Evolutionary conservation across 2,888 invertebrate genomes (phyloP).

Genomic region (Pediacus dermestoides): DNA sequence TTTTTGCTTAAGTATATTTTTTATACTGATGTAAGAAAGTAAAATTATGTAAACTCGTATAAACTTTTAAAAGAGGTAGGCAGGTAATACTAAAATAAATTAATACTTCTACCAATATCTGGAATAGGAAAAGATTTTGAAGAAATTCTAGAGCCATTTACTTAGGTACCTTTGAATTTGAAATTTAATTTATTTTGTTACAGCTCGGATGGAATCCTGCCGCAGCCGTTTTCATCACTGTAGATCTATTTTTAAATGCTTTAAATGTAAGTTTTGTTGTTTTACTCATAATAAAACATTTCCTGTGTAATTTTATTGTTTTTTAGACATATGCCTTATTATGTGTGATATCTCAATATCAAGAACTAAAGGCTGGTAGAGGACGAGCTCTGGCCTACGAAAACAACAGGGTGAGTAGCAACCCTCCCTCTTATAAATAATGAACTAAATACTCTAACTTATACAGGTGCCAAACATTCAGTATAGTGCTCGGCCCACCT

Average conservation of each 20-base stretch:
- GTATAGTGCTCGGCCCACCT: constrained; percentile 54
- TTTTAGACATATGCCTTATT: constrained; percentile 72
- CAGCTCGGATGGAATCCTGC: constrained; percentile 71
- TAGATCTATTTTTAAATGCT: constrained; percentile 73
- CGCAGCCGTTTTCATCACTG: constrained; percentile 70
- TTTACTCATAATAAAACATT: background rate
- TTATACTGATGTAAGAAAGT: background rate
- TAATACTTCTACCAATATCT: too few relatives aligned
- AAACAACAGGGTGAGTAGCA: constrained; percentile 53
- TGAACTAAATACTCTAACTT: background rate
- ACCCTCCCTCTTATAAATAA: background rate
- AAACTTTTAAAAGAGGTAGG: too few relatives aligned
- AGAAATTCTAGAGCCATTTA: too few relatives aligned
- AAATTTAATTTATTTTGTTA: constrained; percentile 43
- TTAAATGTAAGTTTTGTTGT: constrained; percentile 69
- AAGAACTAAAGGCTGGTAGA: constrained; percentile 71
- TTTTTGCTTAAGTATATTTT: too few relatives aligned
- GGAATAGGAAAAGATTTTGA: too few relatives aligned
- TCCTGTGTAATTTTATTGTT: background rate
- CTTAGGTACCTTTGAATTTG: too few relatives aligned
- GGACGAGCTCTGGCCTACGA: constrained; percentile 68
- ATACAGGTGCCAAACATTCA: constrained; percentile 54
- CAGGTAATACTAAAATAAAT: too few relatives aligned
- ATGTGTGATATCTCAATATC: constrained; percentile 83
- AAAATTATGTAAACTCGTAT: too few relatives aligned